Evolutionary conservation across 2,113 vertebrate genomes (phyloP).

Genomic region (Platichthys stellatus): DNA sequence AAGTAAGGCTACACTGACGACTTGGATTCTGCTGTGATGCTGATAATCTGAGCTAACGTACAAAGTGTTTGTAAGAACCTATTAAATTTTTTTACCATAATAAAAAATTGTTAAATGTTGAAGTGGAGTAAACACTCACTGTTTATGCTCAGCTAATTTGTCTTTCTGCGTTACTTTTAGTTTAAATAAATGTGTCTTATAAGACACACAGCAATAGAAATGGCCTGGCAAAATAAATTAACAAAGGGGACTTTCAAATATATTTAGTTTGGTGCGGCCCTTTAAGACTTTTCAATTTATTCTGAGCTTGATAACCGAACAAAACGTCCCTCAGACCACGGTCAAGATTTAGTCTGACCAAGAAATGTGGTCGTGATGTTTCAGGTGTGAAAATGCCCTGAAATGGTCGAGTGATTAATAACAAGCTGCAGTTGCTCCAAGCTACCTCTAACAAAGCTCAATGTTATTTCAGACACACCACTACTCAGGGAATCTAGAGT

Average conservation of each 20-base stretch:
- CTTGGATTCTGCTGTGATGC: not conserved
- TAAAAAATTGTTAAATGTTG: not conserved
- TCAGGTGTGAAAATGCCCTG: too few species aligned
- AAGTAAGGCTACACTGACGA: conserved; percentile 19
- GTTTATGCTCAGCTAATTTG: not conserved
- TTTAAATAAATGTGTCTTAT: too few species aligned
- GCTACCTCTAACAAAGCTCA: not conserved
- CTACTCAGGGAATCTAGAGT: not conserved
- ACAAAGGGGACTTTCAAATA: too few species aligned
- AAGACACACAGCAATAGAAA: too few species aligned
- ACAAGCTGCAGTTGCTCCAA: not conserved
- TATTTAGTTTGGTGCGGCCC: too few species aligned
- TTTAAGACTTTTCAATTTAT: too few species aligned
- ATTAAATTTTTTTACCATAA: not conserved
- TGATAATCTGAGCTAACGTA: not conserved
- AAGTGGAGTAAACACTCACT: not conserved
- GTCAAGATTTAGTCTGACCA: too few species aligned
- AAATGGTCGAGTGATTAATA: too few species aligned
- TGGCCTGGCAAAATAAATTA: too few species aligned
- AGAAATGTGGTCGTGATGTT: too few species aligned
- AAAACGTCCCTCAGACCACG: too few species aligned
- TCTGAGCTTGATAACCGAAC: too few species aligned
- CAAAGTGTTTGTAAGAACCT: not conserved
- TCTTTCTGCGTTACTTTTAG: not conserved
- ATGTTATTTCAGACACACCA: not conserved